Percentiles rank a stretch among this genome's conserved stretches.
These are phyloP conservation scores for Tyrannus savana DNA, from an alignment of 2,113 vertebrate species.

Conservation along the genomic window DNA sequence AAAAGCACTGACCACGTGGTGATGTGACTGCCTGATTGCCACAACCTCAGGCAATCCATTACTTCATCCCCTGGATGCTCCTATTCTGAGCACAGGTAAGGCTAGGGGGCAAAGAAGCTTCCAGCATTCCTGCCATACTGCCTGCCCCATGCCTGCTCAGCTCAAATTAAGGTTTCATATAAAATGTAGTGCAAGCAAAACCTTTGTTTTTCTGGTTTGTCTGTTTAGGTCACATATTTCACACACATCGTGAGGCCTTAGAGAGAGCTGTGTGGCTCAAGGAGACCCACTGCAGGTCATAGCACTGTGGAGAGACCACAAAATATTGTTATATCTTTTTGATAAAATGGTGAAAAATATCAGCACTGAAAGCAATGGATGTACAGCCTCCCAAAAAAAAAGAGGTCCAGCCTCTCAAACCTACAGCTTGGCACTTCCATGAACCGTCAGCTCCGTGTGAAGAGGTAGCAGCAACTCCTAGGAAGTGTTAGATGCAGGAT, in stretches of 20 bases:
- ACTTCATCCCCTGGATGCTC: background rate
- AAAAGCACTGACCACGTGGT: background rate
- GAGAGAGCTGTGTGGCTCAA: background rate
- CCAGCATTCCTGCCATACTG: fast-evolving
- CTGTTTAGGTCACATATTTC: background rate
- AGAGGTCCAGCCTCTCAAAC: background rate
- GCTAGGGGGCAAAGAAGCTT: background rate
- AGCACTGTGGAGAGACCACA: background rate
- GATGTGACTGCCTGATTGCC: background rate
- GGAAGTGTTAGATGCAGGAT: background rate
- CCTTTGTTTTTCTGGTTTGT: background rate
- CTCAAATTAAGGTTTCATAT: background rate
- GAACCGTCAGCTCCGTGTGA: background rate
- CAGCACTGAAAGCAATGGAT: background rate
- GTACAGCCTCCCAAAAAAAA: background rate
- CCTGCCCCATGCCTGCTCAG: background rate
- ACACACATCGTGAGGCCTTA: background rate
- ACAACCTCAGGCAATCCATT: fast-evolving
- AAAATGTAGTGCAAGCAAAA: fast-evolving
- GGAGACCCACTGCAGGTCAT: background rate
- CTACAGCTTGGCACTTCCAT: background rate
- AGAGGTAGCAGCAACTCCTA: background rate
- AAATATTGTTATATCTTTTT: background rate
- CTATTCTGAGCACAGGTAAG: background rate
- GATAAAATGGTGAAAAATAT: background rate